phyloP scores from a whole-genome alignment of 2,797 vertebrate genomes.

The Cetoscarus ocellatus region DNA sequence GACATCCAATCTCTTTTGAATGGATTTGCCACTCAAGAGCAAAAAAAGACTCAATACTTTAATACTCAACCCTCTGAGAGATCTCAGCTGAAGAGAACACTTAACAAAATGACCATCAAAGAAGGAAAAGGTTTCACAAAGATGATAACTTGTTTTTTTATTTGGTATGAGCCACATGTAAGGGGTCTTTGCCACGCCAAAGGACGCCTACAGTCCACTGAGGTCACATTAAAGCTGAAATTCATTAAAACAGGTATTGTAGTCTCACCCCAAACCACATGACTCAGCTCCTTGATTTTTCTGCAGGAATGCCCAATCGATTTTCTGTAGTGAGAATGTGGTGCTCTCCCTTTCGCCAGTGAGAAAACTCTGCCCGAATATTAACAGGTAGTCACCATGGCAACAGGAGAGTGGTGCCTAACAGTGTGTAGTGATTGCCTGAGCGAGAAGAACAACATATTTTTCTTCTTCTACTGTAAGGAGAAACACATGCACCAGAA shows the following conservation, averaged over 20 bases:
- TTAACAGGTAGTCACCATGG: slow-evolving; percentile 87
- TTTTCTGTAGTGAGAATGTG: slow-evolving; percentile 66
- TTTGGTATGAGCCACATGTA: neutral
- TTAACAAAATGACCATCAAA: slow-evolving; percentile 10
- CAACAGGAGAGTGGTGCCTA: slow-evolving; percentile 81
- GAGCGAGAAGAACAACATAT: slow-evolving; percentile 24
- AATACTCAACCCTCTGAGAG: slow-evolving; percentile 27
- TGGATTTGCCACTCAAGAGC: slow-evolving; percentile 29
- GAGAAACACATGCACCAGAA: slow-evolving; percentile 26
- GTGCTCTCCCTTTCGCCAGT: slow-evolving; percentile 57
- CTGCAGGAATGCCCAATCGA: slow-evolving; percentile 81
- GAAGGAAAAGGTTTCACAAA: neutral
- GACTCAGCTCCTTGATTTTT: slow-evolving; percentile 51
- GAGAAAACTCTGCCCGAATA: slow-evolving; percentile 83
- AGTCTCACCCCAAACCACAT: neutral
- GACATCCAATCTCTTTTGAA: slow-evolving; percentile 47
- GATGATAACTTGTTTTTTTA: slow-evolving; percentile 2
- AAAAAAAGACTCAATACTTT: slow-evolving; percentile 27
- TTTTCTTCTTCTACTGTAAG: slow-evolving; percentile 47
- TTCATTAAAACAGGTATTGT: neutral
- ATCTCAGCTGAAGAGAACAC: neutral
- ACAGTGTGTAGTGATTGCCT: slow-evolving; percentile 70
- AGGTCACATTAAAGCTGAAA: slow-evolving; percentile 14
- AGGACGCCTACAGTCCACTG: slow-evolving; percentile 42
- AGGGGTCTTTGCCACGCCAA: neutral